Evolutionary conservation across 2,113 vertebrate genomes (phyloP), one percentile per base, ranked within the genome.

Genomic region (Laterallus jamaicensis): DNA sequence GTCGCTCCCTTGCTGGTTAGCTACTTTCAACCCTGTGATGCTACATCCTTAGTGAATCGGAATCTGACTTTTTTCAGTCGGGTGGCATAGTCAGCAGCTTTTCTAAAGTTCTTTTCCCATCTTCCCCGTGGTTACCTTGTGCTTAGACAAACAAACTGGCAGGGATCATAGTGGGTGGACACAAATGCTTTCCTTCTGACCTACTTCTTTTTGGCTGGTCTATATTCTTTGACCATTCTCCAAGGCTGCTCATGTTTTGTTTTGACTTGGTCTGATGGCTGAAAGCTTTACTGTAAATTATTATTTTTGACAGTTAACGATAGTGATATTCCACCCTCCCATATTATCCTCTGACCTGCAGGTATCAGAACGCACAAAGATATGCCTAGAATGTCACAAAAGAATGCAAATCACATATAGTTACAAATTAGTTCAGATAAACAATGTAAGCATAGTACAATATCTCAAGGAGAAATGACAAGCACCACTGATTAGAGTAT

Each of bases 261-360:
- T 95, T 92, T 93, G 67, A 74, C 37, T 91, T 87, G 59, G 50
- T 55, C 58, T 55, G 67, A 76, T 62, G 67, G 58, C 49, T 69
- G 59, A 95, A 95, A 95, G 63, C 58, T 85, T 91, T 77, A 49
- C 16, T 71, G 64, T 71, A 90, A 92, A 82, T 91, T 91, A 90
- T 50, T 91, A n/a, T 42, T 92, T 96, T 79, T 92, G 63, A 89
- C 91, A 88, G 77, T 87, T 91, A 37, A 19, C 0, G 11, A 91
- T 60, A 91, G 55, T 62, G 66, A 86, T 91, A 82, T 76, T 82
- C 50, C 44, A 54, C 67, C 39, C 54, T 95, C 84, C 77, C 47
- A 28, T 11, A 62, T 24, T 91, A 66, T 94, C 80, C 55, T 91
- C 50, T 93, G 77, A 92, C 83, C 77, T 81, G 13, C 83, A 89